A percentile compares a stretch with the other conserved stretches of the same genome.
These are phyloP conservation scores for Drosophila meridionalis DNA, from an alignment of 2,888 invertebrate species.

Conservation along the genomic window DNA sequence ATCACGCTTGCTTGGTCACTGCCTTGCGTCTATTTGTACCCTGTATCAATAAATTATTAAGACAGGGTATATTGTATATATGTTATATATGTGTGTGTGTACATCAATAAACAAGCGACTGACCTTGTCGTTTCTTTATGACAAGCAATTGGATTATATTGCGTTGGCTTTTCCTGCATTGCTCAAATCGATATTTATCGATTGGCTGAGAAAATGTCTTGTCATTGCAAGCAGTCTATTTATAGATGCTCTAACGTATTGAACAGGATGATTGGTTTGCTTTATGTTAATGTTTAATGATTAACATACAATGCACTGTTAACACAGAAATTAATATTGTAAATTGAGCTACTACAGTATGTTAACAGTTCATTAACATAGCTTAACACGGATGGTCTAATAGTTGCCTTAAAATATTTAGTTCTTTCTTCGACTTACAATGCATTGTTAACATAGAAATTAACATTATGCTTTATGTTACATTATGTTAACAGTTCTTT, in stretches of 20 bases:
- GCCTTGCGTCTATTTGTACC: neutral
- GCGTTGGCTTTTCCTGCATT: too few species aligned
- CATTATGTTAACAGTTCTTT: neutral
- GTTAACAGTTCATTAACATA: too few species aligned
- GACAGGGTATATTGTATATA: neutral
- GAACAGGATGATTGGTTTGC: neutral
- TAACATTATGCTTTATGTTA: neutral
- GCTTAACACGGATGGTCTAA: too few species aligned
- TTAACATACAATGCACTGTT: neutral
- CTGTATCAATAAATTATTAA: too few species aligned
- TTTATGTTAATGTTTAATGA: neutral
- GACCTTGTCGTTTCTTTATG: neutral
- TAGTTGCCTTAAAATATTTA: too few species aligned
- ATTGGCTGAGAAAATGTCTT: neutral
- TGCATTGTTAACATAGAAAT: neutral
- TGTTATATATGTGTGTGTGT: neutral
- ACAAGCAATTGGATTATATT: neutral
- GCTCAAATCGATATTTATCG: slow-evolving; percentile 11
- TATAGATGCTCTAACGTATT: neutral
- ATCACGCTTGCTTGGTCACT: neutral
- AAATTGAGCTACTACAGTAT: too few species aligned
- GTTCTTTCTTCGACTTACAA: too few species aligned
- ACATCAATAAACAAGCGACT: neutral
- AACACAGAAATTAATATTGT: too few species aligned
- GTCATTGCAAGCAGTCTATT: neutral